Conservation (phyloP, 2,888 invertebrate genomes). For the Melanostoma mellinum region DNA sequence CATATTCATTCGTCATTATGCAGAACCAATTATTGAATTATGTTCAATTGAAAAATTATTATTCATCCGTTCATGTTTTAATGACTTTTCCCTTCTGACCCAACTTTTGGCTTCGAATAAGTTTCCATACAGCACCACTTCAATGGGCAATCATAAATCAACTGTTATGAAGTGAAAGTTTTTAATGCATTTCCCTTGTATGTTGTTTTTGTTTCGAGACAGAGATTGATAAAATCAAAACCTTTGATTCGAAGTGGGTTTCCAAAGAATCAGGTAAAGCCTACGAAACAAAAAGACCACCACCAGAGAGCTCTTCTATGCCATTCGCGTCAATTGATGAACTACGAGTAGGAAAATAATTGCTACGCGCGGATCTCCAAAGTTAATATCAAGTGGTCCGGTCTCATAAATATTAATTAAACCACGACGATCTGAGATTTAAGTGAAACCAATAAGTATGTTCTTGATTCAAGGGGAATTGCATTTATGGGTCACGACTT, state of each 20-base stretch:
- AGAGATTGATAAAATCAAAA: slow-evolving; percentile 12
- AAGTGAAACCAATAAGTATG: slow-evolving; percentile 39
- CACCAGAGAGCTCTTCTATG: slow-evolving; percentile 19
- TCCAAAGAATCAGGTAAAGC: slow-evolving; percentile 12
- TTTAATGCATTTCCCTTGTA: slow-evolving; percentile 58
- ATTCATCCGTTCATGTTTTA: slow-evolving; percentile 54
- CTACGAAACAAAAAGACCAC: not conserved
- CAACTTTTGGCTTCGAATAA: slow-evolving; percentile 4
- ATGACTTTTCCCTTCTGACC: slow-evolving; percentile 35
- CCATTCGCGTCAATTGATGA: not conserved
- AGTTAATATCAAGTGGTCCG: slow-evolving; percentile 46
- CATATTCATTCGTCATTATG: slow-evolving; percentile 8
- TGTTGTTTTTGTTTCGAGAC: not conserved
- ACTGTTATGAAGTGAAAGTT: slow-evolving; percentile 54
- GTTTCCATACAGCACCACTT: slow-evolving; percentile 34
- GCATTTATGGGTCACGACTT: slow-evolving; percentile 58
- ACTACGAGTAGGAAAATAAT: not conserved
- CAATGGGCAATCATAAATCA: slow-evolving; percentile 41
- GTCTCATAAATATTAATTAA: slow-evolving; percentile 61
- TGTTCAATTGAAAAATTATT: slow-evolving; percentile 62
- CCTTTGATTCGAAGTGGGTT: slow-evolving; percentile 20
- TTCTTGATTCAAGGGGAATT: slow-evolving; percentile 15
- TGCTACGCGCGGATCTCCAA: slow-evolving; percentile 7
- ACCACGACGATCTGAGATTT: slow-evolving; percentile 24
- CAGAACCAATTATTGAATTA: slow-evolving; percentile 47